Conservation (phyloP, 1,140 invertebrate species). For the Galendromus occidentalis region DNA sequence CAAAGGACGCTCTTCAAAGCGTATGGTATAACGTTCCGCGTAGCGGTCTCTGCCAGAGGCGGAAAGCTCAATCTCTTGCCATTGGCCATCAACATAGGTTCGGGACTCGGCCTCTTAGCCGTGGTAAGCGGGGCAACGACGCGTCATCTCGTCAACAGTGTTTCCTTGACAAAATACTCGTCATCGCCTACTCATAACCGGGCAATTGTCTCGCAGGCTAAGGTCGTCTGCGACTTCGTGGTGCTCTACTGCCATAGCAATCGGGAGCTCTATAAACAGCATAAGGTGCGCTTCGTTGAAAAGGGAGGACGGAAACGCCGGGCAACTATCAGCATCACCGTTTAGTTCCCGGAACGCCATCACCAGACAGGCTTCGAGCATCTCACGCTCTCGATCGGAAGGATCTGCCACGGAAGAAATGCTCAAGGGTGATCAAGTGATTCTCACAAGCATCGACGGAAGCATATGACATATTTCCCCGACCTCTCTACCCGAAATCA, state of each 20-base stretch:
- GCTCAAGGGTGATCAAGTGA: too few species aligned
- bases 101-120: slow-evolving; percentile 33
- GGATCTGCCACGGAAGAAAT: too few species aligned
- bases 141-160: background rate
- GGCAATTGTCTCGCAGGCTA: slow-evolving; percentile 23
- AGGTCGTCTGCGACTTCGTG: slow-evolving; percentile 32
- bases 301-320: slow-evolving; percentile 13
- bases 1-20: slow-evolving; percentile 32
- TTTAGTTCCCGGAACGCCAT: too few species aligned
- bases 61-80: slow-evolving; percentile 34
- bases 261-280: slow-evolving; percentile 26
- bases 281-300: slow-evolving; percentile 23
- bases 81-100: slow-evolving; percentile 32
- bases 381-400: too few species aligned
- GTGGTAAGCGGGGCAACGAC: slow-evolving; percentile 25
- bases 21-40: slow-evolving; percentile 34
- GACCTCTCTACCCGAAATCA: too few species aligned
- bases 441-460: too few species aligned
- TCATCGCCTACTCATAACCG: background rate
- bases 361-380: too few species aligned
- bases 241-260: slow-evolving; percentile 31
- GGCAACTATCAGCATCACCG: background rate
- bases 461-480: too few species aligned
- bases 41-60: slow-evolving; percentile 31
- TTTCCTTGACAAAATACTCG: background rate